phyloP scores from a whole-genome alignment of 2,888 invertebrate genomes.

The Anoplius nigerrimus region DNA sequence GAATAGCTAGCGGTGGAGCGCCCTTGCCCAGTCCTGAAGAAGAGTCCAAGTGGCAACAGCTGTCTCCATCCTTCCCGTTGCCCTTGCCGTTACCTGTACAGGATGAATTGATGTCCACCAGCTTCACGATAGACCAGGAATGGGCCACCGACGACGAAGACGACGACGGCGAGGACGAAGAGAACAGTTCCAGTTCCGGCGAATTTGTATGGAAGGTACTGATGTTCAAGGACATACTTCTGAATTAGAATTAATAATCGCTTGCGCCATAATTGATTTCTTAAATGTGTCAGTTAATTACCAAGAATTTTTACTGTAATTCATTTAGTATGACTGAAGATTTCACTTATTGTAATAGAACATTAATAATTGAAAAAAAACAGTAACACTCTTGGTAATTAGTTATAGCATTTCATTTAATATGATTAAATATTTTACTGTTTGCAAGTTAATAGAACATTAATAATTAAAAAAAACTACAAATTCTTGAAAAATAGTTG shows the following conservation, averaged over 20 bases:
- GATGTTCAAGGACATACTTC: too few relatives aligned
- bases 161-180: slow-evolving; percentile 76
- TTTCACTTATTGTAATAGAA: too few relatives aligned
- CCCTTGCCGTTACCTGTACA: slow-evolving; percentile 65
- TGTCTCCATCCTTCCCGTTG: slow-evolving; percentile 54
- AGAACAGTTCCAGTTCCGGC: slow-evolving; percentile 84
- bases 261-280: too few relatives aligned
- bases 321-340: too few relatives aligned
- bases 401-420: too few relatives aligned
- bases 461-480: too few relatives aligned
- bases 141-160: slow-evolving; percentile 81
- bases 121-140: slow-evolving; percentile 78
- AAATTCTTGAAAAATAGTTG: too few relatives aligned
- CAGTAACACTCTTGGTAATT: too few relatives aligned
- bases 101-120: slow-evolving; percentile 74
- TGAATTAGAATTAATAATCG: too few relatives aligned
- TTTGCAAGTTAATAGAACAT: not conserved
- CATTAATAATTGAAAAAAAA: too few relatives aligned
- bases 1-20: slow-evolving; percentile 58
- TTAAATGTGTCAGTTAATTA: too few relatives aligned
- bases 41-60: slow-evolving; percentile 69
- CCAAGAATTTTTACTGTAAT: too few relatives aligned
- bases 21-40: slow-evolving; percentile 73
- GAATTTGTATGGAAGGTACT: slow-evolving; percentile 88
- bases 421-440: not conserved